Evolutionary conservation across 2,888 invertebrate species (phyloP).

Genomic region (Chrysodeixis includens): DNA sequence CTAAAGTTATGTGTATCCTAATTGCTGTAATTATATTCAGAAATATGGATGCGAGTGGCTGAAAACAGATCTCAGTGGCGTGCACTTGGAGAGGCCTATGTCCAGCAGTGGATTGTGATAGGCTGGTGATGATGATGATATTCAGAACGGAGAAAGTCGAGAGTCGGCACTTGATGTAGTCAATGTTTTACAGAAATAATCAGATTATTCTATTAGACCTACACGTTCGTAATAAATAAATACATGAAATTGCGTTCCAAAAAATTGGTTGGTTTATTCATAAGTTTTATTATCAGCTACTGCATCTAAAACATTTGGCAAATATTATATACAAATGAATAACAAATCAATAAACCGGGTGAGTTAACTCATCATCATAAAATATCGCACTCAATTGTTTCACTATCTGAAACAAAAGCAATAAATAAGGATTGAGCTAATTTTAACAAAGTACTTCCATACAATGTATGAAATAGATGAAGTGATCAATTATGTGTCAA

Average conservation of each 20-base stretch:
- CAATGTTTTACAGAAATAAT: too few species aligned
- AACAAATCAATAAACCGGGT: not conserved
- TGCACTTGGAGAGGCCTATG: too few species aligned
- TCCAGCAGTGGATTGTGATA: too few species aligned
- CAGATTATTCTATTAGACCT: too few species aligned
- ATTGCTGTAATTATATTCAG: not conserved
- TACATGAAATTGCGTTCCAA: not conserved
- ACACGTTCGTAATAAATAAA: too few species aligned
- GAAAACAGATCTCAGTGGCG: too few species aligned
- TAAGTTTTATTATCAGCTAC: too few species aligned
- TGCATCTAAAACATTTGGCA: not conserved
- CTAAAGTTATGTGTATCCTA: not conserved
- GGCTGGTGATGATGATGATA: too few species aligned
- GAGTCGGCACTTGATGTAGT: too few species aligned
- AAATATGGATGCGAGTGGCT: not conserved
- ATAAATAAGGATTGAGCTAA: not conserved
- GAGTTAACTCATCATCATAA: not conserved
- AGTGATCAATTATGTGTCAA: not conserved
- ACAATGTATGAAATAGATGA: not conserved
- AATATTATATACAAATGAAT: not conserved
- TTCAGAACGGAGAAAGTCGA: too few species aligned
- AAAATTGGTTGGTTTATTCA: too few species aligned
- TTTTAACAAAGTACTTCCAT: not conserved
- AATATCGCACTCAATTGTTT: not conserved
- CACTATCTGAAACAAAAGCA: not conserved